Conservation (phyloP, 2,113 vertebrate genomes). For the Charina bottae region DNA sequence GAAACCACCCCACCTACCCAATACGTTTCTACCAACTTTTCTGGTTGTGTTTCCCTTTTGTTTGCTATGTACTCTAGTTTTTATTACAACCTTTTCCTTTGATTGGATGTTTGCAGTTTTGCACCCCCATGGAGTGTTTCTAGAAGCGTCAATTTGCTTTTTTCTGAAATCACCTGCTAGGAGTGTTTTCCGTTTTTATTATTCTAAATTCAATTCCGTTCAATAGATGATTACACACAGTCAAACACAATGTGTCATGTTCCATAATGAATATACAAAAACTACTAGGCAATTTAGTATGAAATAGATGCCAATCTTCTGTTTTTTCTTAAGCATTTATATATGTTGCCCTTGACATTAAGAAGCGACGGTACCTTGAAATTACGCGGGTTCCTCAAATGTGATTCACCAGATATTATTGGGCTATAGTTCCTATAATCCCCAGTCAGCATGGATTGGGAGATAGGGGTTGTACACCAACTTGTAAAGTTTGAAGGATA, state of each 20-base stretch:
- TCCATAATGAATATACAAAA: not conserved
- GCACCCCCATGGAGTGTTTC: conserved; percentile 42
- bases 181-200: not conserved
- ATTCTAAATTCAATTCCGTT: not conserved
- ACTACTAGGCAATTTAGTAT: not conserved
- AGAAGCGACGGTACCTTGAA: not conserved
- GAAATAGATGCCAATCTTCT: not conserved
- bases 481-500: not conserved
- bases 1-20: not conserved
- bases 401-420: not conserved
- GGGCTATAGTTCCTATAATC: not conserved
- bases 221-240: not conserved
- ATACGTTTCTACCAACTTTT: not conserved
- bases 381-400: not conserved
- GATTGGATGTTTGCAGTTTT: not conserved
- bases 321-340: not conserved
- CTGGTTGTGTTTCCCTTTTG: conserved; percentile 1
- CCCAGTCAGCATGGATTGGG: not conserved
- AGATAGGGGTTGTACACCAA: not conserved
- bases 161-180: conserved; percentile 3
- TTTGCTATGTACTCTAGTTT: conserved; percentile 14
- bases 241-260: conserved; percentile 16
- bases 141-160: not conserved
- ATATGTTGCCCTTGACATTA: not conserved
- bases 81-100: conserved; percentile 56